These are phyloP conservation scores for Leptinotarsa defecta DNA, from an alignment of 1,140 invertebrate genomes.

Conservation along the genomic window DNA sequence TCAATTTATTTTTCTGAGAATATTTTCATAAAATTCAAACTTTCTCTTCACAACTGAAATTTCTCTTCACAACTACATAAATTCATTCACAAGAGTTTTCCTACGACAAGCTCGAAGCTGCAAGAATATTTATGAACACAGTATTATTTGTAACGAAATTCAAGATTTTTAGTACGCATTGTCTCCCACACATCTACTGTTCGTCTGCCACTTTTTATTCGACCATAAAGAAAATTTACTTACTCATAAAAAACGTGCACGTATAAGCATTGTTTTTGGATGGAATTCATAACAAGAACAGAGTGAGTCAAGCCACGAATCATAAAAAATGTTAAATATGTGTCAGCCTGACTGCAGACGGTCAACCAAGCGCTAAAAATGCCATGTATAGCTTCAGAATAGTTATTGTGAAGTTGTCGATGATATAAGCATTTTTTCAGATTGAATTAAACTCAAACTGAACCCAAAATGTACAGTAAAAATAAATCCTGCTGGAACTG, in stretches of 20 bases:
- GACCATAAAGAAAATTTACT: conserved; percentile 24
- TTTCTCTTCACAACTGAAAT: too few relatives aligned
- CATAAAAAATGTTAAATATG: background rate
- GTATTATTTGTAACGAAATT: conserved; percentile 14
- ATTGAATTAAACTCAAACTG: too few relatives aligned
- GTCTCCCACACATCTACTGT: conserved; percentile 22
- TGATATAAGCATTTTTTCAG: too few relatives aligned
- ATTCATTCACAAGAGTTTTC: background rate
- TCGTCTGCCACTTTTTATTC: conserved; percentile 22
- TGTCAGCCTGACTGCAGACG: background rate
- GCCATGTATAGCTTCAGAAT: too few relatives aligned
- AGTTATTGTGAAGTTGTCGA: too few relatives aligned
- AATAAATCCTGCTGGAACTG: too few relatives aligned
- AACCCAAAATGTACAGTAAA: too few relatives aligned
- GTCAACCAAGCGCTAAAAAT: too few relatives aligned
- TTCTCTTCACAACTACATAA: too few relatives aligned
- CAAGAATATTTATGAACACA: conserved; percentile 18
- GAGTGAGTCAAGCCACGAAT: background rate
- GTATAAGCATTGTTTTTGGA: conserved; percentile 16
- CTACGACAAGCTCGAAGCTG: background rate
- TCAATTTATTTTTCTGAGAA: too few relatives aligned
- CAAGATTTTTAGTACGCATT: conserved; percentile 24
- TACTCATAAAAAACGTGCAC: conserved; percentile 14
- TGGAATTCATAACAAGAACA: background rate
- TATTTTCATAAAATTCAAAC: too few relatives aligned